These are phyloP conservation scores for Echinarachnius parma DNA, from an alignment of 53 echinoderm and acorn worm species.

Conservation along the genomic window DNA sequence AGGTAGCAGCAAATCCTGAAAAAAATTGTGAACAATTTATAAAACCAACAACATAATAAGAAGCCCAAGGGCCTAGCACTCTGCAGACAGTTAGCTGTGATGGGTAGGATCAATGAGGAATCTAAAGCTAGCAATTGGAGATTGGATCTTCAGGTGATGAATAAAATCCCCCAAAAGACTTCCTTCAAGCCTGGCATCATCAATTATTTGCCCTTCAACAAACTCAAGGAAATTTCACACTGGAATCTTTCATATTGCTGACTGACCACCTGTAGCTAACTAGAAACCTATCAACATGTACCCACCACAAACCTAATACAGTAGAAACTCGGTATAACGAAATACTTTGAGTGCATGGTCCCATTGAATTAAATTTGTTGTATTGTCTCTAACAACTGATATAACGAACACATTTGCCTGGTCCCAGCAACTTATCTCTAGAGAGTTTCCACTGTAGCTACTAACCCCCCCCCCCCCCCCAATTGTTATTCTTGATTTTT, in stretches of 20 bases:
- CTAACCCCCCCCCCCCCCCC: not conserved
- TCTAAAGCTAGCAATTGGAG: not conserved
- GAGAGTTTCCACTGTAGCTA: not conserved
- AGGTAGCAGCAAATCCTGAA: conserved; percentile 15
- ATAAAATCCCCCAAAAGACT: not conserved
- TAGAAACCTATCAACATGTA: not conserved
- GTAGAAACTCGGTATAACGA: not conserved
- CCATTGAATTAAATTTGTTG: not conserved
- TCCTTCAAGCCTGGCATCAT: not conserved
- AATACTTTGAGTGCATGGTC: not conserved
- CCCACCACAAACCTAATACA: not conserved
- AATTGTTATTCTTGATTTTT: not conserved
- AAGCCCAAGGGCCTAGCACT: not conserved
- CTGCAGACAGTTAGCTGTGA: not conserved
- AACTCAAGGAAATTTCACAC: not conserved
- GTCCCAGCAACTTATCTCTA: not conserved
- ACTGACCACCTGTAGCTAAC: not conserved
- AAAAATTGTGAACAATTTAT: conserved; percentile 6
- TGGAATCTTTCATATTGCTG: not conserved
- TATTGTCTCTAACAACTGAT: not conserved
- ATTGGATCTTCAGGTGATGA: not conserved
- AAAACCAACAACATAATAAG: not conserved
- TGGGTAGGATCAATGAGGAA: not conserved
- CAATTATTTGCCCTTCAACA: not conserved
- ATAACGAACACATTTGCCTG: not conserved